These are phyloP conservation scores for Clamator glandarius DNA, from an alignment of 2,797 vertebrate genomes.

Conservation along the genomic window DNA sequence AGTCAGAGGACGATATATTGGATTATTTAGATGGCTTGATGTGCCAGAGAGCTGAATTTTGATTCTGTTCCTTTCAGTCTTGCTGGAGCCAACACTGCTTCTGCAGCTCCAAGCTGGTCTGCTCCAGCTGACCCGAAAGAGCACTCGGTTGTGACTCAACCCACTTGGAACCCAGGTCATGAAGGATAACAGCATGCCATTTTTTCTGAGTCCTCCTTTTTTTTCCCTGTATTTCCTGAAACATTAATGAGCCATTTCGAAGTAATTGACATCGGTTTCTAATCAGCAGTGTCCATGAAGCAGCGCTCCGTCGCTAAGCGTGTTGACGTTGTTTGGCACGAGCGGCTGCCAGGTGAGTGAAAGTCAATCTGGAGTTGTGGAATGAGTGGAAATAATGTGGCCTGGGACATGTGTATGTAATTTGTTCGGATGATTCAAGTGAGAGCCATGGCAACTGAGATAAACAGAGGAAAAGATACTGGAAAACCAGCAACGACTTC, in stretches of 20 bases:
- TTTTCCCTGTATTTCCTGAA: constrained; percentile 31
- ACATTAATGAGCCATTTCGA: not conserved
- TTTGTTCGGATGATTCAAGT: constrained; percentile 69
- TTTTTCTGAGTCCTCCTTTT: not conserved
- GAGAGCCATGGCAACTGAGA: constrained; percentile 69
- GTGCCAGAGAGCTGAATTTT: not conserved
- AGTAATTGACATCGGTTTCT: not conserved
- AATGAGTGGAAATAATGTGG: constrained; percentile 53
- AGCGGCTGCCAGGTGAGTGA: constrained; percentile 62
- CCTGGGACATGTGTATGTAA: constrained; percentile 53
- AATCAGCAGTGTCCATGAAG: not conserved
- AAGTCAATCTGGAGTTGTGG: constrained; percentile 50
- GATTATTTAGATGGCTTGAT: not conserved
- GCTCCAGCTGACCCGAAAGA: not conserved
- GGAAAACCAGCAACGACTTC: constrained; percentile 54
- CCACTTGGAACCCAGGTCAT: not conserved
- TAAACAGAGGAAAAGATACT: constrained; percentile 72
- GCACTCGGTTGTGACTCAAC: not conserved
- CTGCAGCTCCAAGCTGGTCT: not conserved
- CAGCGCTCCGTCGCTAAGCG: not conserved
- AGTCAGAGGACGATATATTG: not conserved
- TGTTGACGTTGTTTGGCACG: constrained; percentile 4
- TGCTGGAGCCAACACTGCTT: rapidly evolving
- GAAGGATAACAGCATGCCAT: not conserved
- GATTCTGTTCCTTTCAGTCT: not conserved